Percentiles rank a stretch among this genome's conserved stretches.
Conservation (phyloP, 2,888 invertebrate species). For the Coenonympha arcania region DNA sequence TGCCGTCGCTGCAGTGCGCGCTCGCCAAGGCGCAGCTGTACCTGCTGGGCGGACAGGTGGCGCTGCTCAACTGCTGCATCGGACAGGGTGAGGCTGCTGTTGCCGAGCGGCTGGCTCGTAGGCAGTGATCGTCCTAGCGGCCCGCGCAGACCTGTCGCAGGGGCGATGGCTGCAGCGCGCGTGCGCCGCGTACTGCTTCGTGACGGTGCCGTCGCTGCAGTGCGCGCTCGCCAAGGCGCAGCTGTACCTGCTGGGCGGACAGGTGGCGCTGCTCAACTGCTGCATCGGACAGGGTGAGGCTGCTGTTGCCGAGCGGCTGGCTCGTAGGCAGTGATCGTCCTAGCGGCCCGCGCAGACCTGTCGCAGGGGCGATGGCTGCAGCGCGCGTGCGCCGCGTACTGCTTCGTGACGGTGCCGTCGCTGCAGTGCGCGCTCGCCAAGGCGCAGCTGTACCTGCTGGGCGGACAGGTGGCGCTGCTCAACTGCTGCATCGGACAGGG, state of each 20-base stretch:
- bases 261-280: slow-evolving; percentile 89
- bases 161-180: too few relatives aligned
- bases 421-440: slow-evolving; percentile 84
- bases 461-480: slow-evolving; percentile 90
- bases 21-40: slow-evolving; percentile 87
- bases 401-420: slow-evolving; percentile 97
- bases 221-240: slow-evolving; percentile 85
- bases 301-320: too few relatives aligned
- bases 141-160: slow-evolving; percentile 30
- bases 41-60: slow-evolving; percentile 89
- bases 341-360: slow-evolving; percentile 74
- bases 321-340: slow-evolving; percentile 81
- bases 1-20: slow-evolving; percentile 92
- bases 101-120: too few relatives aligned
- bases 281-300: slow-evolving; percentile 92
- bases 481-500: slow-evolving; percentile 95
- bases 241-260: slow-evolving; percentile 89
- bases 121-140: too few relatives aligned
- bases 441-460: slow-evolving; percentile 88
- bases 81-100: slow-evolving; percentile 88
- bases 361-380: slow-evolving; percentile 83
- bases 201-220: slow-evolving; percentile 95
- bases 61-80: slow-evolving; percentile 89
- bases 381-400: slow-evolving; percentile 95
- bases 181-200: slow-evolving; percentile 95